Evolutionary conservation across 2,113 vertebrate species (phyloP).

Genomic region (Glaucidium brasilianum): DNA sequence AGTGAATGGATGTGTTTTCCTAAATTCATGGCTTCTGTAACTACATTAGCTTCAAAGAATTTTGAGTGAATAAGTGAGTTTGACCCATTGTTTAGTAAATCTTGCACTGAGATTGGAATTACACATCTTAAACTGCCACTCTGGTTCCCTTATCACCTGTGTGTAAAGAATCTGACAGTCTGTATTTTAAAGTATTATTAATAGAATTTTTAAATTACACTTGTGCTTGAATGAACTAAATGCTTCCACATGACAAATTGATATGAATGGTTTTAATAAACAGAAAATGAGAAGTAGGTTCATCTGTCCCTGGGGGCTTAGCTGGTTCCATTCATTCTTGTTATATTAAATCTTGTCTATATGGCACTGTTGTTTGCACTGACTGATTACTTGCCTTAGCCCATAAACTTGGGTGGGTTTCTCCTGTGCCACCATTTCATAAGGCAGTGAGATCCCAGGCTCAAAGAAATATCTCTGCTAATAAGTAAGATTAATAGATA

Average conservation of each 20-base stretch:
- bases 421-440: not conserved
- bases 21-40: not conserved
- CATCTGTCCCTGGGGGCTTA: constrained; percentile 30
- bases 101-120: not conserved
- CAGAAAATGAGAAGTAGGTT: constrained; percentile 46
- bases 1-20: not conserved
- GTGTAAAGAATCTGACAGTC: constrained; percentile 16
- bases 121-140: not conserved
- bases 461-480: not conserved
- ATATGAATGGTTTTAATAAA: constrained; percentile 65
- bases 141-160: not conserved
- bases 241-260: constrained; percentile 46
- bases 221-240: constrained; percentile 29
- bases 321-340: constrained; percentile 12
- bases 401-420: not conserved
- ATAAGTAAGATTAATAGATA: not conserved
- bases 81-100: not conserved
- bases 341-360: constrained; percentile 24
- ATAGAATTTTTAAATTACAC: constrained; percentile 37
- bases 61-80: not conserved
- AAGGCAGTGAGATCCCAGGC: not conserved
- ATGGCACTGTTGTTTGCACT: not conserved
- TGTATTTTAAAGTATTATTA: constrained; percentile 27
- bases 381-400: constrained; percentile 18
- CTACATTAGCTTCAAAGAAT: not conserved